Conservation (phyloP, 1,140 invertebrate genomes). For the Eumaeus atala region DNA sequence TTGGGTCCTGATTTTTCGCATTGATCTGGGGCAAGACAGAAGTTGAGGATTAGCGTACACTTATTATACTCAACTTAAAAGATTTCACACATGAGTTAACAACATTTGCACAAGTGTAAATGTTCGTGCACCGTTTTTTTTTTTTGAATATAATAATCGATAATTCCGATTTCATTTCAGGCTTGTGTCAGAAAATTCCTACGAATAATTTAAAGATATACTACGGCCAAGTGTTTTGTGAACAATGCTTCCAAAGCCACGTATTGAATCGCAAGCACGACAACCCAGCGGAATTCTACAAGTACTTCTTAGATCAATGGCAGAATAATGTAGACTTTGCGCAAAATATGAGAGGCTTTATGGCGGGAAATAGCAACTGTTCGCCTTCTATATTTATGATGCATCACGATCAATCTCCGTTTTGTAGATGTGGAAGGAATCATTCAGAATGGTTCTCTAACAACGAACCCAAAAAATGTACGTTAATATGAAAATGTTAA, state of each 20-base stretch:
- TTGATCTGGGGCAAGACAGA: no score
- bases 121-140: no score
- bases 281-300: conserved; percentile 54
- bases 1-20: no score
- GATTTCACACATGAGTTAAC: no score
- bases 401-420: conserved; percentile 45
- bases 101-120: no score
- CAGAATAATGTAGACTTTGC: conserved; percentile 52
- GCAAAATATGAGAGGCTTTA: conserved; percentile 52
- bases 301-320: conserved; percentile 55
- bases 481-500: conserved; percentile 19
- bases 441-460: conserved; percentile 43
- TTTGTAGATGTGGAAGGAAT: conserved; percentile 46
- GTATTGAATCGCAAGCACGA: conserved; percentile 44
- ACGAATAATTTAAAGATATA: conserved; percentile 50
- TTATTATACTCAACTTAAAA: no score
- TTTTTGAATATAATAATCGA: no score
- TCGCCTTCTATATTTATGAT: conserved; percentile 56
- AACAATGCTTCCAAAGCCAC: conserved; percentile 53
- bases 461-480: conserved; percentile 56
- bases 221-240: conserved; percentile 63
- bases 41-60: no score
- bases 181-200: conserved; percentile 48
- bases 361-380: conserved; percentile 38
- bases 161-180: conserved; percentile 31